Evolutionary conservation across 64 coral and sea anemone genomes (phyloP).

Genomic region (Montipora cactus): DNA sequence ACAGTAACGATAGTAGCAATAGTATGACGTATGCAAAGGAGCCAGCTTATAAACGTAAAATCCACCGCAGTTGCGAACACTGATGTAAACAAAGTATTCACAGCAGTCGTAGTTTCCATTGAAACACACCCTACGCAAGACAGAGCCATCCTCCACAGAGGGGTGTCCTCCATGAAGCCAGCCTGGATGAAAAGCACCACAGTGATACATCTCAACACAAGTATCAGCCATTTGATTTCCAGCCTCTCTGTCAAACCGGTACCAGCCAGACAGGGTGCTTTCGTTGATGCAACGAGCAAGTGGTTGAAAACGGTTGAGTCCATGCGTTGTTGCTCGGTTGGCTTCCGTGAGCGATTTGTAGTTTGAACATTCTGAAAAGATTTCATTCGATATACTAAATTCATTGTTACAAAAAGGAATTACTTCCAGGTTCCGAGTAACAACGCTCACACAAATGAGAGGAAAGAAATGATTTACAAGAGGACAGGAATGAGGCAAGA

Average conservation of each 20-base stretch:
- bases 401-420: too few relatives aligned
- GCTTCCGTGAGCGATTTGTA: too few relatives aligned
- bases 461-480: background rate
- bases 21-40: too few relatives aligned
- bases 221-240: constrained; percentile 35
- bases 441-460: too few relatives aligned
- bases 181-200: constrained; percentile 42
- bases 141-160: background rate
- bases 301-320: background rate
- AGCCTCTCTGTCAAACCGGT: constrained; percentile 48
- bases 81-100: background rate
- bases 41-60: constrained; percentile 47
- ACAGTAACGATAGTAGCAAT: background rate
- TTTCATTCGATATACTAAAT: too few relatives aligned
- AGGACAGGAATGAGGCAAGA: background rate
- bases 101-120: constrained; percentile 27
- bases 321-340: background rate
- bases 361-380: too few relatives aligned
- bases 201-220: background rate
- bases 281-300: too few relatives aligned
- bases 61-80: constrained; percentile 49
- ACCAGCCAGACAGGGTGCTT: background rate
- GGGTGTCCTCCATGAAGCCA: constrained; percentile 75
- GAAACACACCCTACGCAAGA: constrained; percentile 48
- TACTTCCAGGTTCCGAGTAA: too few relatives aligned